Evolutionary conservation across 2,113 vertebrate species (phyloP), one percentile per base, ranked within the genome.

Genomic region (Mola mola): DNA sequence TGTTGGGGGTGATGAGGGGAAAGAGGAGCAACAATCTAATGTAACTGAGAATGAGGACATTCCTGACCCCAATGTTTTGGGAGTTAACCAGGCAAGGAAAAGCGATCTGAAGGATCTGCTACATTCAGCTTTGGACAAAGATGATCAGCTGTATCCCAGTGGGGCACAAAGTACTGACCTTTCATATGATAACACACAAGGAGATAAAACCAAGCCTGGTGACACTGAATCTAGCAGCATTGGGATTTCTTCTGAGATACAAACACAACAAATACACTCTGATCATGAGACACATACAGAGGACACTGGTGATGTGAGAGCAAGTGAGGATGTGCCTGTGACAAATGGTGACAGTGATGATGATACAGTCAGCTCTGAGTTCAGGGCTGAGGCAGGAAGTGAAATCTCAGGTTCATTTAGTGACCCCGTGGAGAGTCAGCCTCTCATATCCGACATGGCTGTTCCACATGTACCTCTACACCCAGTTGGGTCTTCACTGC

Each of bases 361-460:
- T 36, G 16, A 52, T 38, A 31, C 38, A 36, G 8, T 4, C 48
- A 16, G 25, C 12, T 38, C 10, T 49, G 48, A 46, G 13, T 10
- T 34, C 34, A 22, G 33, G 19, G 19, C 10, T 1, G 59, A 51
- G 8, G 53, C 3, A 50, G 41, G 26, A 28, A 21, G 0, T 4
- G 60, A 72, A 7, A 5, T 8, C 25, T 25, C 52, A 21, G 33
- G 28, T 49, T 26, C 17, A 4, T 16, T 25, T 1, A 11, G 5
- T 21, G 68, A 48, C 2, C 15, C 50, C 16, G 41, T 41, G 16
- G 29, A 42, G 38, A 62, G 21, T 48, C 42, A 64, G 17, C 15
- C 2, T 55, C 24, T 56, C n/a, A 41, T n/a, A 15, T 34, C 47
- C 29, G 72, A 66, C 12, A 44, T 60, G 49, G 44, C 22, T 3